phyloP scores from a whole-genome alignment of 2,888 invertebrate species.

The Oithona nana region DNA sequence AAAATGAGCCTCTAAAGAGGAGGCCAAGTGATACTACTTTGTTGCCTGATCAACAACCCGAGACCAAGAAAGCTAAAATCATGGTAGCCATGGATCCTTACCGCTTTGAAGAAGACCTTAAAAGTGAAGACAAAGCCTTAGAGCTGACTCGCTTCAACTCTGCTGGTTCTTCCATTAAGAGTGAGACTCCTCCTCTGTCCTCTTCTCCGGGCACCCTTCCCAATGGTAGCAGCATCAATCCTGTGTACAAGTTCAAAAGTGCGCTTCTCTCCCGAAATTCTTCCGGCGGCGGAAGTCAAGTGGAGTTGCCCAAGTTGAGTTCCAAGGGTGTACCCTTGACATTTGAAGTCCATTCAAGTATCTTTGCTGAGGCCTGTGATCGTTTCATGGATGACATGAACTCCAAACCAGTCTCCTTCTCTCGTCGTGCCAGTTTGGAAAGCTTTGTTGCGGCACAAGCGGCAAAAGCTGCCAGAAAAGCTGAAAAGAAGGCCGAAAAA shows the following conservation, averaged over 20 bases:
- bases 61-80: not conserved
- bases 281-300: not conserved
- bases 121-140: not conserved
- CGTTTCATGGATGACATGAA: not conserved
- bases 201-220: not conserved
- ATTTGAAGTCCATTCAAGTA: not conserved
- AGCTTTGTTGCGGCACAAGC: not conserved
- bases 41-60: not conserved
- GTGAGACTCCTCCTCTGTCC: not conserved
- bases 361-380: not conserved
- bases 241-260: slow-evolving; percentile 5
- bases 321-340: not conserved
- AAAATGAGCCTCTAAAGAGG: not conserved
- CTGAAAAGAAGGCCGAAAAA: not conserved
- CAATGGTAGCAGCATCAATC: not conserved
- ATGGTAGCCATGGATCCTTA: not conserved
- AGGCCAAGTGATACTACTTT: not conserved
- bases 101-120: not conserved
- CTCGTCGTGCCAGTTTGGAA: not conserved
- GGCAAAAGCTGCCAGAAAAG: not conserved
- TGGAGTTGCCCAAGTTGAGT: not conserved
- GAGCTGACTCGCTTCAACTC: not conserved
- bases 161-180: not conserved
- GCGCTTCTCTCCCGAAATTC: not conserved
- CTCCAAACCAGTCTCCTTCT: not conserved